Percentiles rank a stretch among this genome's conserved stretches.
These are phyloP conservation scores for Myzus persicae DNA, from an alignment of 1,140 invertebrate genomes.

Conservation along the genomic window DNA sequence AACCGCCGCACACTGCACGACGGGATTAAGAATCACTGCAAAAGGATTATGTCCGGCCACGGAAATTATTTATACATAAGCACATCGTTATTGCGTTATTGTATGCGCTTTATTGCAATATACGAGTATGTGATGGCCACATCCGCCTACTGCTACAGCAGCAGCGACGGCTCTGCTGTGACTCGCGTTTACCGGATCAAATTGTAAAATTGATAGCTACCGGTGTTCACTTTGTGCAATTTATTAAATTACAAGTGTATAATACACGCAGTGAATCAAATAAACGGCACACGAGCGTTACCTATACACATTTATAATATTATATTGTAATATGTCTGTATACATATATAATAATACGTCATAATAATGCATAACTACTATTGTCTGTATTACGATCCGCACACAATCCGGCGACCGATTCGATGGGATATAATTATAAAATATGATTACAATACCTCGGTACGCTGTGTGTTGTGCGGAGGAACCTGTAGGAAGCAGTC, in stretches of 20 bases:
- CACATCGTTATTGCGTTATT: neutral
- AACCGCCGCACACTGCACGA: neutral
- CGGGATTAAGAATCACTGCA: conserved; percentile 40
- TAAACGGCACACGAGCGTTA: neutral
- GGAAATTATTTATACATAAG: neutral
- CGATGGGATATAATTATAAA: no score
- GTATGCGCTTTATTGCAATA: no score
- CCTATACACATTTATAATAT: no score
- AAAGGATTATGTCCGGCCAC: conserved; percentile 40
- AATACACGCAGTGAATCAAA: neutral
- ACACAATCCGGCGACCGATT: no score
- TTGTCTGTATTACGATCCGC: neutral
- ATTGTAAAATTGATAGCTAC: conserved; percentile 27
- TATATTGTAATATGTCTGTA: neutral
- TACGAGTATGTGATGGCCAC: neutral
- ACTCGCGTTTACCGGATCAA: neutral
- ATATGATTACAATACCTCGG: no score
- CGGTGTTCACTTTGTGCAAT: neutral
- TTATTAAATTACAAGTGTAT: neutral
- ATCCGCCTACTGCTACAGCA: neutral
- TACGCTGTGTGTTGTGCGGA: no score
- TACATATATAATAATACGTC: neutral
- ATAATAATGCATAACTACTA: neutral
- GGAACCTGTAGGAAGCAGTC: no score
- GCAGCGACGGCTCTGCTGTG: neutral